Conservation (phyloP, 2,888 invertebrate species). For the Julus scanicus region DNA sequence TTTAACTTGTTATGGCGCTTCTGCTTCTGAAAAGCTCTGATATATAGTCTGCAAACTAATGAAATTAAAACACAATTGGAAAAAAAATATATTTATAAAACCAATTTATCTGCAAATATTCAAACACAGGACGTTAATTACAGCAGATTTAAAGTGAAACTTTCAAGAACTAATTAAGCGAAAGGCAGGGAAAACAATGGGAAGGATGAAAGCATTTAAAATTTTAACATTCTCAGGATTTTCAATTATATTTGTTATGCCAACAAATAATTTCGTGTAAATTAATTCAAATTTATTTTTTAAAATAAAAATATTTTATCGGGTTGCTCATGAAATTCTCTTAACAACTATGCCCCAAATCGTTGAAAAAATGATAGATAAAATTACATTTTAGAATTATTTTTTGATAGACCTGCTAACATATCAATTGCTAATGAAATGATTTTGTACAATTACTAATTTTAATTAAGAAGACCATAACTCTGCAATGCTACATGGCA, state of each 20-base stretch:
- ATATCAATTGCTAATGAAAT: too few species aligned
- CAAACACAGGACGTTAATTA: neutral
- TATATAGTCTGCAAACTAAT: neutral
- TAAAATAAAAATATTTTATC: neutral
- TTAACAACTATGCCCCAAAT: neutral
- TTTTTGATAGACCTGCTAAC: too few species aligned
- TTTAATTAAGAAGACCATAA: neutral
- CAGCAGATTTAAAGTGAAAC: neutral
- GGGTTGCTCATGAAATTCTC: neutral
- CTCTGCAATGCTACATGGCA: constrained; percentile 15
- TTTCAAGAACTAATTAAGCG: neutral
- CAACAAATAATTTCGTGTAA: neutral
- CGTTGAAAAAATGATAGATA: neutral
- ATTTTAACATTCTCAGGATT: neutral
- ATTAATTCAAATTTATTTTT: neutral
- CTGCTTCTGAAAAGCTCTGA: neutral
- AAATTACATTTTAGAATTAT: neutral
- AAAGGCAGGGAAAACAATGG: neutral
- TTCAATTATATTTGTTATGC: neutral
- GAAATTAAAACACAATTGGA: neutral
- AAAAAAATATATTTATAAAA: neutral
- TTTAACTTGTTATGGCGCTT: neutral
- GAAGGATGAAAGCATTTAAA: neutral
- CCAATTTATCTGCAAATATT: neutral
- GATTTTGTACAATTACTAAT: neutral